Conservation (phyloP, 2,113 vertebrate species). For the Ptilonorhynchus violaceus region DNA sequence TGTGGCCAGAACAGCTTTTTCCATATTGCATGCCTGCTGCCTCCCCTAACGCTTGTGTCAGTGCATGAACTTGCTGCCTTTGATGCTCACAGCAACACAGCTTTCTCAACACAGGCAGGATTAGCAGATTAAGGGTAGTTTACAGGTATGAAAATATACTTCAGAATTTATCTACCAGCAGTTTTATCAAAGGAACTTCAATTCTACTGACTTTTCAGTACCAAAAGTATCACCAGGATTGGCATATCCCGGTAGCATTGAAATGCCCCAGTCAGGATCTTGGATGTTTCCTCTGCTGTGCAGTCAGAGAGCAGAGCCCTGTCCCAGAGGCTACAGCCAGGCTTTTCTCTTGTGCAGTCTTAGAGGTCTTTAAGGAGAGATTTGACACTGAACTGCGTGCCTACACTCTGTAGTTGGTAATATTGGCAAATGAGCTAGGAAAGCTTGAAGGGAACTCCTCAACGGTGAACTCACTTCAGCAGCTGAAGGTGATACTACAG, state of each 20-base stretch:
- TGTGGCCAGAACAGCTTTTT: neutral
- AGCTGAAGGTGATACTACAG: neutral
- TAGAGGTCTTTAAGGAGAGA: neutral
- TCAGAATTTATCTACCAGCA: neutral
- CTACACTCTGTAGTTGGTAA: neutral
- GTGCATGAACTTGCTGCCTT: neutral
- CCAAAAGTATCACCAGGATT: neutral
- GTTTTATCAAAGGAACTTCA: neutral
- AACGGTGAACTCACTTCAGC: neutral
- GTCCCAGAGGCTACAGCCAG: neutral
- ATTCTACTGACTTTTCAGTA: neutral
- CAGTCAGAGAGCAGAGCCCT: neutral
- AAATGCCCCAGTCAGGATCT: neutral
- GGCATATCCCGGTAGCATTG: neutral
- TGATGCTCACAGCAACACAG: neutral
- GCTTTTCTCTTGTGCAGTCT: neutral
- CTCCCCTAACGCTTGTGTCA: neutral
- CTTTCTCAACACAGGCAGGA: neutral
- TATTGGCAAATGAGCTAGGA: neutral
- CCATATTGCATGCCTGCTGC: fast-evolving
- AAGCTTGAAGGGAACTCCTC: neutral
- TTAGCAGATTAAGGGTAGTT: neutral
- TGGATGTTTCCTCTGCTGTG: neutral
- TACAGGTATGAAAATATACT: neutral
- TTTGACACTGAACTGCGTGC: neutral